Conservation (phyloP, 1,140 invertebrate species). For the Hylaeus volcanicus region DNA sequence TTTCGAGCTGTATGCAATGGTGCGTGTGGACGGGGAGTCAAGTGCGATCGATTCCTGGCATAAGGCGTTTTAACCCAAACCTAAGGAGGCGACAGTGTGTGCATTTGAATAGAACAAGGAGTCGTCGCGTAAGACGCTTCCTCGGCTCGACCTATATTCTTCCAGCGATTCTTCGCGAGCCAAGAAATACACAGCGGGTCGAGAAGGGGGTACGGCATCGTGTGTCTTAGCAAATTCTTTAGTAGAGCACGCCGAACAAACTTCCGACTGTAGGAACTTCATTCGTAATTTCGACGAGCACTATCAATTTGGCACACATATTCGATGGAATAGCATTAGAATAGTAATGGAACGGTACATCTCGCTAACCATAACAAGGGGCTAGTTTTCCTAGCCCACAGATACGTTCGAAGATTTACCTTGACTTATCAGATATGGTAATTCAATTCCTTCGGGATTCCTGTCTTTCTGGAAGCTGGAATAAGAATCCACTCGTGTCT, state of each 20-base stretch:
- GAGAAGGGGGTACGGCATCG: constrained; percentile 12
- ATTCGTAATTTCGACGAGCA: constrained; percentile 3
- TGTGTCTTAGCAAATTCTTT: neutral
- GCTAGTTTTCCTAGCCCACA: neutral
- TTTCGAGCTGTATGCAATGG: constrained; percentile 31
- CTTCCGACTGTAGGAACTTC: neutral
- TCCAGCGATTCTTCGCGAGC: constrained; percentile 34
- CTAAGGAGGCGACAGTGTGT: neutral
- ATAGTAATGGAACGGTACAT: no score
- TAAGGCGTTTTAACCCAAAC: constrained; percentile 35
- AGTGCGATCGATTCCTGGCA: constrained; percentile 34
- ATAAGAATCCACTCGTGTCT: no score
- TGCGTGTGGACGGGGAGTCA: constrained; percentile 26
- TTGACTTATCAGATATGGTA: no score
- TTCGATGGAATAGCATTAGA: neutral
- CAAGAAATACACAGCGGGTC: constrained; percentile 29
- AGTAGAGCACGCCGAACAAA: neutral
- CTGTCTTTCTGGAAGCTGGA: no score
- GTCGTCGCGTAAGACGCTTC: constrained; percentile 3
- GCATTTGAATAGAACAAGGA: constrained; percentile 9
- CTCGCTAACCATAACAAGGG: neutral
- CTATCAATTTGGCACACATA: neutral
- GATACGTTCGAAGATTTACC: neutral
- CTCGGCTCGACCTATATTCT: constrained; percentile 39
- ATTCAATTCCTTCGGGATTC: no score